Percentiles rank a stretch among this genome's conserved stretches.
These are phyloP conservation scores for Nannoperca australis DNA, from an alignment of 2,797 vertebrate species.

Conservation along the genomic window DNA sequence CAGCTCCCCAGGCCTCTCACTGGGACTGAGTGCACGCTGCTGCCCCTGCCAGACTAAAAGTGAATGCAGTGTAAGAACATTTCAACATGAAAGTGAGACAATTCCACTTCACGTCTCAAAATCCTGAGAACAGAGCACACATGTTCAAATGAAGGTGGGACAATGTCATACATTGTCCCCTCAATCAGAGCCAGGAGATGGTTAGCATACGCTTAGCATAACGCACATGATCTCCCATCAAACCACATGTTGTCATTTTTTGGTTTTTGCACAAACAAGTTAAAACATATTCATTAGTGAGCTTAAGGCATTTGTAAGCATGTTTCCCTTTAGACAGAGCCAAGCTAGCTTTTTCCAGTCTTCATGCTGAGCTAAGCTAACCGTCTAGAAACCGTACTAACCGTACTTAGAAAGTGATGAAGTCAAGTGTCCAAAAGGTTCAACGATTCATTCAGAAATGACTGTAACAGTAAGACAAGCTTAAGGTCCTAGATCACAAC, in stretches of 20 bases:
- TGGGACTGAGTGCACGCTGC: slow-evolving; percentile 89
- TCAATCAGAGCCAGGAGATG: background rate
- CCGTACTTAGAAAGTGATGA: too few species aligned
- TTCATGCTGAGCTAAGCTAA: background rate
- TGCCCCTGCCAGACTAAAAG: slow-evolving; percentile 85
- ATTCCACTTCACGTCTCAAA: background rate
- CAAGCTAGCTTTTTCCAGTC: background rate
- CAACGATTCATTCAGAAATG: too few species aligned
- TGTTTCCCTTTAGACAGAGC: too few species aligned
- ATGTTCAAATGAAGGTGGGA: background rate
- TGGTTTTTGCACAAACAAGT: background rate
- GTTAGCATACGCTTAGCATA: background rate
- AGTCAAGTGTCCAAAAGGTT: too few species aligned
- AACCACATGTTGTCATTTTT: background rate
- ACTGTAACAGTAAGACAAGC: slow-evolving; percentile 2
- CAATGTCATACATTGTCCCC: background rate
- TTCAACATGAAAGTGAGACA: background rate
- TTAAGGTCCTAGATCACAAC: background rate
- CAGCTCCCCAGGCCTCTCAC: slow-evolving; percentile 89
- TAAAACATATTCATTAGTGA: too few species aligned
- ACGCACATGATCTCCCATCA: background rate
- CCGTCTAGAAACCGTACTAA: too few species aligned
- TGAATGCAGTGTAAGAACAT: background rate
- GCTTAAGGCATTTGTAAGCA: too few species aligned
- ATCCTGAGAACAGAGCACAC: background rate